phyloP scores from a whole-genome alignment of 92 coral and sea anemone genomes.

The Heliopora coerulea region DNA sequence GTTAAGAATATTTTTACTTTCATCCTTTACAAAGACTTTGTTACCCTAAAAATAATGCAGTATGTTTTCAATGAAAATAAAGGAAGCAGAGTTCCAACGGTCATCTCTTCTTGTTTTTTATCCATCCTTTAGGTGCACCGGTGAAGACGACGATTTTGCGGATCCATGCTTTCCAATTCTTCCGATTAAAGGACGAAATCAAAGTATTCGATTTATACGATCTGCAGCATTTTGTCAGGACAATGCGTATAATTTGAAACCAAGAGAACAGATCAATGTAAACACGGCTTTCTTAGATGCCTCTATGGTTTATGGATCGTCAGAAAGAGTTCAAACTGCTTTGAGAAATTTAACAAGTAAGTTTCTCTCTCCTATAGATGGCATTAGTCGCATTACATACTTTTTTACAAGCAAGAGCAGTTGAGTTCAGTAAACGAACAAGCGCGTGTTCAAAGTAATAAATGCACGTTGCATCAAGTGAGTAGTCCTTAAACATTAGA shows the following conservation, averaged over 20 bases:
- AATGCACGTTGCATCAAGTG: no score
- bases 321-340: background rate
- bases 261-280: slow-evolving; percentile 18
- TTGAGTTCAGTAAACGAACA: no score
- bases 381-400: no score
- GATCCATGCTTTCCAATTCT: slow-evolving; percentile 5
- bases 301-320: slow-evolving; percentile 1
- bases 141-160: background rate
- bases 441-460: no score
- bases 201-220: slow-evolving; percentile 21
- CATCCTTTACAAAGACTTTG: background rate
- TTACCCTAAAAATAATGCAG: no score
- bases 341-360: slow-evolving; percentile 16
- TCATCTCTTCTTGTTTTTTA: background rate
- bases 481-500: no score
- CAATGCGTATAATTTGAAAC: background rate
- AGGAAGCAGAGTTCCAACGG: background rate
- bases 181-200: background rate
- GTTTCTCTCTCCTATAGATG: background rate
- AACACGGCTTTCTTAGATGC: slow-evolving; percentile 11
- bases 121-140: slow-evolving; percentile 1
- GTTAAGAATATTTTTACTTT: no score
- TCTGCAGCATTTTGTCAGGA: slow-evolving; percentile 12
- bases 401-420: no score
- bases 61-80: background rate